These are phyloP conservation scores for Cygnus buccinator DNA, from an alignment of 2,113 vertebrate genomes.

Conservation along the genomic window DNA sequence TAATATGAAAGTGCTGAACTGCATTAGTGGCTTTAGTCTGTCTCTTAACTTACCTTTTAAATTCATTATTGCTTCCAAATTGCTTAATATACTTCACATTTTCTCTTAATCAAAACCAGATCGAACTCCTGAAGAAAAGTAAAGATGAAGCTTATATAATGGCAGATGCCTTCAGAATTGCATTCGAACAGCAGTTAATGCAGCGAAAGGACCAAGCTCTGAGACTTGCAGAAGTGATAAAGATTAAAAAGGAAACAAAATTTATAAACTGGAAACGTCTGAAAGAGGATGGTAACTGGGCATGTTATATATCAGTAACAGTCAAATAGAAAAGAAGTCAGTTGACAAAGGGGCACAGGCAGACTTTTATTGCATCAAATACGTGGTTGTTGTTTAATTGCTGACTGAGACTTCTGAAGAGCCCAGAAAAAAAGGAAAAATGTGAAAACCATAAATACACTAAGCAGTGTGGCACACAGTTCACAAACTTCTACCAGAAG, in stretches of 20 bases:
- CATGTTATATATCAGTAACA: neutral
- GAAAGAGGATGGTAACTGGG: slow-evolving; percentile 72
- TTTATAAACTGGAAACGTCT: slow-evolving; percentile 65
- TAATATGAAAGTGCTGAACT: neutral
- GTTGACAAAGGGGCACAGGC: neutral
- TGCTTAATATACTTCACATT: neutral
- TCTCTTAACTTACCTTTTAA: neutral
- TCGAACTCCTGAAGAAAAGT: slow-evolving; percentile 80
- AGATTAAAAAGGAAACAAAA: slow-evolving; percentile 65
- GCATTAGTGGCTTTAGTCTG: neutral
- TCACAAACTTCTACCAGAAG: neutral
- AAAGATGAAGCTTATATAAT: slow-evolving; percentile 88
- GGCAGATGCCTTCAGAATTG: slow-evolving; percentile 92
- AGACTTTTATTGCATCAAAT: neutral
- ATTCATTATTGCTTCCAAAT: neutral
- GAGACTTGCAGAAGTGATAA: slow-evolving; percentile 77
- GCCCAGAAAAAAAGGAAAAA: neutral
- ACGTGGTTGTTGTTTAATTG: neutral
- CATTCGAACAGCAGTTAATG: slow-evolving; percentile 92
- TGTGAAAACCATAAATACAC: neutral
- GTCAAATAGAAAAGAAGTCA: neutral
- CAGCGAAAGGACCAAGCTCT: slow-evolving; percentile 86
- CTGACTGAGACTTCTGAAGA: neutral
- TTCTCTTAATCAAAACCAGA: slow-evolving; percentile 72
- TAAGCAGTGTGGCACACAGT: neutral